Base-by-base conservation (phyloP, 2,797 vertebrate genomes). In the Hafferia zeledoni region DNA sequence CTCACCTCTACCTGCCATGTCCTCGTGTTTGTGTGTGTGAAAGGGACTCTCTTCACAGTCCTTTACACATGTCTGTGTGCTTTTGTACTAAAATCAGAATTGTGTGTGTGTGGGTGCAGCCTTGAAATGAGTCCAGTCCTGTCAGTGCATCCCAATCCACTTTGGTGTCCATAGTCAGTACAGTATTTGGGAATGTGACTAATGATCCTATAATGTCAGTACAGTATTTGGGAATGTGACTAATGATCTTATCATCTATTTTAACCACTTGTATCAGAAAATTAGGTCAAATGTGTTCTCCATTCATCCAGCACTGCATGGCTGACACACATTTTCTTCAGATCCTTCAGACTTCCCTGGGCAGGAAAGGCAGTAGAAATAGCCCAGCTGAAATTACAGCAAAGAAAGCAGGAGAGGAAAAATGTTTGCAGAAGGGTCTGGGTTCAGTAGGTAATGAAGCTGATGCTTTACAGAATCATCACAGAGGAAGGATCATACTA, bases 261-360 rank as follows among this genome's bases (percentile, higher is more conserved):
- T 93, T 83, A 86, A 44, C 33, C 28, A 33, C 67, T 90, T 0
- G 0, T 47, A 63, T 67, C 39, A 56, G 43, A 69, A 88, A 95
- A 95, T 52, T 59, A 84, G 85, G 90, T 94, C 94, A 94, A 61
- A 78, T 91, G 43, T 24, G 13, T 63, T 27, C 47, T 88, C 33
- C 41, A 39, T 89, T 94, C 83, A 80, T 91, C 52, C 35, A 67
- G 47, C 81, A 28, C 93, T 79, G 80, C 63, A 69, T 52, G 83
- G 56, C 17, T 94, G 77, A 49, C 77, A 91, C 49, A 59, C 28
- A 53, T 92, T 90, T 87, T 69, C 27, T 87, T 89, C 55, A 74
- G 39, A 27, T 72, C n/a, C 39, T 83, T 85, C 67, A 50, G 27
- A 88, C 83, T 96, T 89, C 46, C 64, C 15, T 46, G 39, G 53